Percentiles rank a stretch among this genome's conserved stretches.
These are phyloP conservation scores for Argyrosomus japonicus DNA, from an alignment of 2,113 vertebrate species.

Conservation along the genomic window DNA sequence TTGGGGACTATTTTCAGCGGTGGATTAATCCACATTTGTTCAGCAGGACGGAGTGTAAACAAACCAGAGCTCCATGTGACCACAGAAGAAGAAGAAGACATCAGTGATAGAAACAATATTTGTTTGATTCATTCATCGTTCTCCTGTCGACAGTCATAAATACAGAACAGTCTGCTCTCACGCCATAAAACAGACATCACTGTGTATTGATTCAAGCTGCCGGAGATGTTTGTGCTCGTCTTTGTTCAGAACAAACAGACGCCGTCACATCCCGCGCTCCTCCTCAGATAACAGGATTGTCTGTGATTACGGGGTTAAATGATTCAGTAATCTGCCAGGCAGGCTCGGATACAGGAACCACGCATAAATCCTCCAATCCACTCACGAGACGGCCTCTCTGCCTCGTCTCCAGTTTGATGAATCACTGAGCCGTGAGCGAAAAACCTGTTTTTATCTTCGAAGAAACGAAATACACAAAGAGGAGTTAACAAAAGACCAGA, in stretches of 20 bases:
- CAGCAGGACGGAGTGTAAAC: too few species aligned
- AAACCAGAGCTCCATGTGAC: too few species aligned
- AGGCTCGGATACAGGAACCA: neutral
- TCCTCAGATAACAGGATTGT: slow-evolving; percentile 33
- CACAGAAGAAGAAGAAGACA: too few species aligned
- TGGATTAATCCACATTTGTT: too few species aligned
- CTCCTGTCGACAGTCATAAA: neutral
- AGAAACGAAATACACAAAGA: too few species aligned
- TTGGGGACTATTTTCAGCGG: too few species aligned
- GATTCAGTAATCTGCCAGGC: neutral
- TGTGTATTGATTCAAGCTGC: neutral
- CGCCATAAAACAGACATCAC: neutral
- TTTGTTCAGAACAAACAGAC: neutral
- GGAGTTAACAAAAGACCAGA: too few species aligned
- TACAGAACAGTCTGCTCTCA: too few species aligned
- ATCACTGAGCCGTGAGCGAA: neutral
- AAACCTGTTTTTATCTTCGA: too few species aligned
- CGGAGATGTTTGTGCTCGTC: neutral
- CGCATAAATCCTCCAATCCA: slow-evolving; percentile 17
- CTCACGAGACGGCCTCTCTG: neutral
- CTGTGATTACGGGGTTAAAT: slow-evolving; percentile 10
- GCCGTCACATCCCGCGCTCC: neutral
- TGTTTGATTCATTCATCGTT: too few species aligned
- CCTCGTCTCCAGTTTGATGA: neutral
- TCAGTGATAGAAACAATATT: too few species aligned